These are phyloP conservation scores for Chinchilla lanigera DNA, from an alignment of 2,113 vertebrate genomes.

Conservation along the genomic window DNA sequence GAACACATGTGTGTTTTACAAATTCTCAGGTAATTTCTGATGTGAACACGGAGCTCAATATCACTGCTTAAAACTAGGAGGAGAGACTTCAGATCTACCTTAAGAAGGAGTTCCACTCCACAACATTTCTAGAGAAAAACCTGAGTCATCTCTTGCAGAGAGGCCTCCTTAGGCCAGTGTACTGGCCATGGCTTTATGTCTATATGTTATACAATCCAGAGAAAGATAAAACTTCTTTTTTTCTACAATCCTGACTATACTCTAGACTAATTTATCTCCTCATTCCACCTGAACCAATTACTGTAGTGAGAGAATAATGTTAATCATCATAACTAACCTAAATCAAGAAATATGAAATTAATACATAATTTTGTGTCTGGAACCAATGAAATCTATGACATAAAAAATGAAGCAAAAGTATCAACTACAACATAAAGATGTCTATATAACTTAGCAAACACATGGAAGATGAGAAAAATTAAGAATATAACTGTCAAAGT, in stretches of 20 bases:
- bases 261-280: neutral
- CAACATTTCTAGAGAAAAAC: neutral
- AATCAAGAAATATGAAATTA: neutral
- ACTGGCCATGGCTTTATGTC: neutral
- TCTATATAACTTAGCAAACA: neutral
- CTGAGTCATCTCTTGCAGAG: neutral
- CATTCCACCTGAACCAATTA: neutral
- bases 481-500: neutral
- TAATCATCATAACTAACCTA: neutral
- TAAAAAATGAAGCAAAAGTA: neutral
- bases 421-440: neutral
- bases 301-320: neutral
- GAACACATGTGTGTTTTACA: neutral
- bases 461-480: neutral
- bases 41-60: neutral
- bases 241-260: neutral
- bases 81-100: neutral
- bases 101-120: neutral
- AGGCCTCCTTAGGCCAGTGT: neutral
- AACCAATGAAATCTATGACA: neutral
- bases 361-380: neutral
- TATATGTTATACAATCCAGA: neutral
- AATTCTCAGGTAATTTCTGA: neutral
- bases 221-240: neutral
- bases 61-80: neutral